Evolutionary conservation across 1,140 invertebrate species (phyloP).

Genomic region (Drosophila mauritiana): DNA sequence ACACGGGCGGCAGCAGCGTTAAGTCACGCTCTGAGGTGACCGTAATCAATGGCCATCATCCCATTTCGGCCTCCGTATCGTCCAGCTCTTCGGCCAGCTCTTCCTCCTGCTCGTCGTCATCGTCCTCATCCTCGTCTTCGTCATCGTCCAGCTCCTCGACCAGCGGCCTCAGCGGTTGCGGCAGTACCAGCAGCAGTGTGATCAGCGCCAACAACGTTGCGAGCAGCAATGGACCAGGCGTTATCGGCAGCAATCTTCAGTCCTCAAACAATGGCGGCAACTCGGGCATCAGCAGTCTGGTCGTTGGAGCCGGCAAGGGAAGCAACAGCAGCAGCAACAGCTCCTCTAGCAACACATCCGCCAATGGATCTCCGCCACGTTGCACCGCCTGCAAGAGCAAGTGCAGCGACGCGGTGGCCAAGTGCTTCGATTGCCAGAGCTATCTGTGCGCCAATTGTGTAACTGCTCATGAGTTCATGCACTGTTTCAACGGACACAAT

Average conservation of each 20-base stretch:
- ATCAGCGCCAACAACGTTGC: constrained; percentile 56
- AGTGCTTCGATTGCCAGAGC: constrained; percentile 97
- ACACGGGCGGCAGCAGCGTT: constrained; percentile 64
- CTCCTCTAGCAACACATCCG: constrained; percentile 23
- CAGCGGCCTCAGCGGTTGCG: constrained; percentile 76
- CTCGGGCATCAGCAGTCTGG: constrained; percentile 58
- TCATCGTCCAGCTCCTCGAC: constrained; percentile 75
- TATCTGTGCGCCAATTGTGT: constrained; percentile 98
- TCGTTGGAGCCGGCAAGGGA: constrained; percentile 66
- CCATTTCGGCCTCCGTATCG: constrained; percentile 80
- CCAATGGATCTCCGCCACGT: constrained; percentile 84
- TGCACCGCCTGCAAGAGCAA: constrained; percentile 95
- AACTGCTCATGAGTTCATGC: constrained; percentile 99
- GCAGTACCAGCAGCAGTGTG: constrained; percentile 75
- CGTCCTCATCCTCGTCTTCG: constrained; percentile 60
- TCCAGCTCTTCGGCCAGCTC: constrained; percentile 76
- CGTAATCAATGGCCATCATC: constrained; percentile 76
- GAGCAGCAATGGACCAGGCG: constrained; percentile 65
- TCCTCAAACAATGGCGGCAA: constrained; percentile 36
- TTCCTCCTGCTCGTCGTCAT: constrained; percentile 72
- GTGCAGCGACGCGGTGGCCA: constrained; percentile 93
- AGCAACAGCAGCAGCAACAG: constrained; percentile 37
- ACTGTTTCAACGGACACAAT: constrained; percentile 98
- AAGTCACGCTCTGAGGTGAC: constrained; percentile 66
- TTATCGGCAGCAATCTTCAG: constrained; percentile 76